Base-by-base conservation (phyloP, 2,797 vertebrate genomes). In the Periparus ater region DNA sequence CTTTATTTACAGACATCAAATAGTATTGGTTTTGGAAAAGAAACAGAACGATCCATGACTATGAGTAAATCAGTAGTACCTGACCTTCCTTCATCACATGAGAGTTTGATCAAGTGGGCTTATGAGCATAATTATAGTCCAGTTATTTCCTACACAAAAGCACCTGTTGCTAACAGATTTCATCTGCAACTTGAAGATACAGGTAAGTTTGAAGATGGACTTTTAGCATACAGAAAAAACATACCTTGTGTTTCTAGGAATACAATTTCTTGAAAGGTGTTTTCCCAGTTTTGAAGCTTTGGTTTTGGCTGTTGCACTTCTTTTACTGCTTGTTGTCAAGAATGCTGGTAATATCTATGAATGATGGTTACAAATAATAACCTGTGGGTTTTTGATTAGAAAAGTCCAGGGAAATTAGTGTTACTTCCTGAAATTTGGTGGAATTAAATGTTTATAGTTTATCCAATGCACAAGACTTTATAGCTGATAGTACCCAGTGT, bases 141-240 rank as follows among this genome's bases (percentile, higher is more conserved):
- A 3, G 98, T 99, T 89, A 99, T 98, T 17, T 99, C 99, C 38
- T 99, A 99, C 95, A 99, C 99, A 78, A 97, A 96, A 98, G 99
- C 98, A 20, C 97, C 98, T 11, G 96, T 99, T 89, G 99, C 99
- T 32, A 99, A 99, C 96, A 98, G 98, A 95, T 99, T 99, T 96
- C 98, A 98, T 73, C 97, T 99, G 91, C 97, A 97, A 26, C 98
- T 99, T 47, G 97, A 98, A 97, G 98, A 99, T 94, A 97, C 93
- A 96, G 99, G 99, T 99, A 98, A 96, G 94, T 57, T 50, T 82
- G 40, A 63, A 74, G 55, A 27, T 36, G 27, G 34, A 40, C 26
- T 86, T 77, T 7, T 40, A 66, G 61, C 51, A 32, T 86, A 27
- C 32, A 61, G 40, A 70, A 81, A 66, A 85, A 38, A 6, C 19